phyloP scores from a whole-genome alignment of 2,888 invertebrate species.

The Chymomyza procnemis region DNA sequence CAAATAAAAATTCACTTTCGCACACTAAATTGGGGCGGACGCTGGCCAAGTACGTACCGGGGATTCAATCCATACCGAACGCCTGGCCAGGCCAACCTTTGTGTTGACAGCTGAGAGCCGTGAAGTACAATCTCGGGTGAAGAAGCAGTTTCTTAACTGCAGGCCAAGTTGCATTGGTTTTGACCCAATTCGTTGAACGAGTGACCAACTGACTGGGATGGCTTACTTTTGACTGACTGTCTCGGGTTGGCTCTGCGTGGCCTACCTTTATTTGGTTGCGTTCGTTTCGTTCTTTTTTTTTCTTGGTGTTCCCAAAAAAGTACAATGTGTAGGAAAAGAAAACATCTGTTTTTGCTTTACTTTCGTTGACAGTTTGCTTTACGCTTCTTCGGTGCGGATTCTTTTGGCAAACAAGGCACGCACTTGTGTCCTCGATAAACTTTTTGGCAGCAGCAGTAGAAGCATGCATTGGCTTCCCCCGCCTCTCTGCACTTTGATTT shows the following conservation, averaged over 20 bases:
- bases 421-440: constrained; percentile 67
- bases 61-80: constrained; percentile 1
- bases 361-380: constrained; percentile 65
- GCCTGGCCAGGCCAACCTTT: constrained; percentile 19
- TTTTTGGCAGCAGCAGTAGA: constrained; percentile 20
- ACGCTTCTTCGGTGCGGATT: constrained; percentile 13
- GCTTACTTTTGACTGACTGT: not conserved
- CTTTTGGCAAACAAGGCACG: constrained; percentile 61
- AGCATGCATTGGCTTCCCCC: constrained; percentile 7
- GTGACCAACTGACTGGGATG: not conserved
- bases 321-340: constrained; percentile 15
- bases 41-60: constrained; percentile 6
- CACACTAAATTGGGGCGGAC: constrained; percentile 62
- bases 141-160: constrained; percentile 28
- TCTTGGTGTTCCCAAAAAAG: constrained; percentile 9
- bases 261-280: constrained; percentile 39
- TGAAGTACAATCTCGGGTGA: constrained; percentile 31
- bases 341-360: constrained; percentile 60
- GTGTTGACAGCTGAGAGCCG: constrained; percentile 54
- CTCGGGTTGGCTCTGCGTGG: constrained; percentile 16
- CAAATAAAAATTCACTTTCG: constrained; percentile 63
- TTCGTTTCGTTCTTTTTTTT: not conserved
- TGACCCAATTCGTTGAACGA: constrained; percentile 54
- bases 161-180: constrained; percentile 16
- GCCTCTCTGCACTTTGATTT: no score